Conservation (phyloP, 2,888 invertebrate species). For the Copidosoma aretas region DNA sequence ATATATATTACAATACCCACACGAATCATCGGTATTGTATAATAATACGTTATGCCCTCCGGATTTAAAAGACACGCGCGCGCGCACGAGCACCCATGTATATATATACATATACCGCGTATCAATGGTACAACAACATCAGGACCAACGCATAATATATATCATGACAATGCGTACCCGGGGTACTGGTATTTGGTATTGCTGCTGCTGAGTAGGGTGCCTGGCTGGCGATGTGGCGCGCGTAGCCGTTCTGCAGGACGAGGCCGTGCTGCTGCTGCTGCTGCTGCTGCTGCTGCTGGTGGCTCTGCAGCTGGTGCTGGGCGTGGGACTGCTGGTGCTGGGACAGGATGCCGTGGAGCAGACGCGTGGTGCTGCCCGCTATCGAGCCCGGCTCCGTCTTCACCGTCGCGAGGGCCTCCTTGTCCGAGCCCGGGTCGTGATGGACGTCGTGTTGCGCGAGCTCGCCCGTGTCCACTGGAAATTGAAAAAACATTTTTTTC, state of each 20-base stretch:
- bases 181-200: slow-evolving; percentile 61
- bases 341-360: slow-evolving; percentile 72
- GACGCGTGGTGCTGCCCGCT: slow-evolving; percentile 57
- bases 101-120: too few relatives aligned
- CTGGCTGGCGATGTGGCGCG: slow-evolving; percentile 62
- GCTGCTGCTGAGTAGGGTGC: slow-evolving; percentile 66
- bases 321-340: slow-evolving; percentile 68
- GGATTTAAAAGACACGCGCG: too few relatives aligned
- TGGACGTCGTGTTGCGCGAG: slow-evolving; percentile 61
- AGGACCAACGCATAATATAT: too few relatives aligned
- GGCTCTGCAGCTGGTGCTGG: slow-evolving; percentile 63
- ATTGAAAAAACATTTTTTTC: slow-evolving; percentile 49
- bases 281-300: slow-evolving; percentile 63
- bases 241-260: slow-evolving; percentile 60
- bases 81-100: too few relatives aligned
- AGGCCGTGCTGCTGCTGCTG: slow-evolving; percentile 64
- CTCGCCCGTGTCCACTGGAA: slow-evolving; percentile 72
- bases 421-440: slow-evolving; percentile 51
- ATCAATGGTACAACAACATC: too few relatives aligned
- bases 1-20: too few relatives aligned
- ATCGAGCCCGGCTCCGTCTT: slow-evolving; percentile 59
- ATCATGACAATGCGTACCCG: slow-evolving; percentile 68
- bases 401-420: slow-evolving; percentile 52
- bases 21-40: too few relatives aligned
- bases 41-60: too few relatives aligned